Evolutionary conservation across 2,797 vertebrate genomes (phyloP), one percentile per base, ranked within the genome.

Genomic region (Xyrichtys novacula): DNA sequence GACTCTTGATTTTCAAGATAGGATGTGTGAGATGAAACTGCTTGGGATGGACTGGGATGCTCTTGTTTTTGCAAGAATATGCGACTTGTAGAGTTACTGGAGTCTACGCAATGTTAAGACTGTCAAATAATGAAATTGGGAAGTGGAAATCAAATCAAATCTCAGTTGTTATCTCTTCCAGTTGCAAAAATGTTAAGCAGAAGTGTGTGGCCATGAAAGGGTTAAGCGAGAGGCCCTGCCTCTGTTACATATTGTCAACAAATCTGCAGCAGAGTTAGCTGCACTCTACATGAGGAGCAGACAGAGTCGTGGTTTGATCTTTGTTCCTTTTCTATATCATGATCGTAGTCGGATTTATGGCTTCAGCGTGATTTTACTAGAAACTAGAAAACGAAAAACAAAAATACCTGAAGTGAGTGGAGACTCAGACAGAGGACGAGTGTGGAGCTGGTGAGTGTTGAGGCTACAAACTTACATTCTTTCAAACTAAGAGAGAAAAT

Each of bases 211-310:
- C 10, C 12, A 40, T 74, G 29, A 60, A 62, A 48, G 72, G 47
- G 80, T 83, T 85, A 81, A 80, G 5, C 9, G 2, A 44, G 32
- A 65, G 34, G 59, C 22, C 43, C 74, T 2, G 16, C 11, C 53
- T 32, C 42, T 29, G 29, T 16, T 25, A 11, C 4, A 3, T 19
- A 44, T 9, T 46, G 39, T 29, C 8, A 31, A n/a, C 52, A 48
- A 23, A 25, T 53, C 23, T 38, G 58, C 47, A 56, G 49, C 67
- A 32, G 12, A 54, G 14, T 36, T 42, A 34, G 54, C 5, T 23
- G 6, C 32, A 47, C 17, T 34, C 2, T 22, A 12, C 11, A 19
- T 22, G 43, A 47, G 32, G 40, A 7, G 0, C 32, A 53, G 34
- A 1, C 11, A 22, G 7, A 32, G 8, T 38, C 59, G 44, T 26